Evolutionary conservation across 1,140 invertebrate genomes (phyloP).

Genomic region (Theocolax elegans): DNA sequence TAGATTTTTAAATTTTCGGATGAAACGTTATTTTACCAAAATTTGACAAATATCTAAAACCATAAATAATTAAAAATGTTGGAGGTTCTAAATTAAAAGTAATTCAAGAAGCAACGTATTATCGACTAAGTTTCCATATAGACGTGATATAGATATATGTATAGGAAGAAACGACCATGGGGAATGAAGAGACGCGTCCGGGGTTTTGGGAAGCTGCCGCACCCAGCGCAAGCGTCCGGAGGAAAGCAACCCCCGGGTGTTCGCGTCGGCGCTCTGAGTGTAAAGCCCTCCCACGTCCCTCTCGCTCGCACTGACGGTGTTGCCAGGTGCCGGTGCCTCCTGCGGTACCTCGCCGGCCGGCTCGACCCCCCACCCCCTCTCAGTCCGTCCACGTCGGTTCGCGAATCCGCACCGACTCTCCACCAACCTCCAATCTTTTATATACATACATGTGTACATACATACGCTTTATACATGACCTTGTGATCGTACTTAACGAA

Average conservation of each 20-base stretch:
- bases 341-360: slow-evolving; percentile 11
- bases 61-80: no score
- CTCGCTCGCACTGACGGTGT: not conserved
- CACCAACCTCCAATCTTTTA: not conserved
- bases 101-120: no score
- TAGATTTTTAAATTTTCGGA: no score
- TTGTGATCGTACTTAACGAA: not conserved
- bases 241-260: no score
- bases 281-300: not conserved
- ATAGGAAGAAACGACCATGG: no score
- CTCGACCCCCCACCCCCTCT: not conserved
- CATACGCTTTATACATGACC: not conserved
- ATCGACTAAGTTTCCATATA: no score
- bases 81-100: no score
- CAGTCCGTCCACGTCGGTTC: slow-evolving; percentile 27
- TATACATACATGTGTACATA: not conserved
- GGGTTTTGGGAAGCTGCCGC: no score
- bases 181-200: no score
- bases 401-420: not conserved
- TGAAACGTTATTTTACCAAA: no score
- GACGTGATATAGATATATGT: no score
- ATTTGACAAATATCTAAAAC: no score
- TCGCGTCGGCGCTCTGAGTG: not conserved
- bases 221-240: slow-evolving; percentile 31
- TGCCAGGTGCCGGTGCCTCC: slow-evolving; percentile 20